A percentile compares a stretch with the other conserved stretches of the same genome.
phyloP scores from a whole-genome alignment of 1,140 invertebrate genomes.

The Lineus longissimus region DNA sequence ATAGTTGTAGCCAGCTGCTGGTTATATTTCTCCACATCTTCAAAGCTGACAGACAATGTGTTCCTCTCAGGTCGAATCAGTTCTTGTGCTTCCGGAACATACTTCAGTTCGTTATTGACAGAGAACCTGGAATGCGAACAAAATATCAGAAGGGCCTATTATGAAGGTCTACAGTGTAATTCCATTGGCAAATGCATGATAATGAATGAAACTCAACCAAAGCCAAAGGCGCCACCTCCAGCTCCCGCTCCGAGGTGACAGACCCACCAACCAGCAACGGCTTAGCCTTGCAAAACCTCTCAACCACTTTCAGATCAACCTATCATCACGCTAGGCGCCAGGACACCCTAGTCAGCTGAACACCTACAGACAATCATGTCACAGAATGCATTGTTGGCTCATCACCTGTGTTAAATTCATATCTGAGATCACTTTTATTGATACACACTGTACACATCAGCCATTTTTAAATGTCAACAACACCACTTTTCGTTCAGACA shows the following conservation, averaged over 20 bases:
- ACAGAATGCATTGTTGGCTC: too few relatives aligned
- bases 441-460: too few relatives aligned
- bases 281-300: too few relatives aligned
- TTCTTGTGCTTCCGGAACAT: conserved; percentile 77
- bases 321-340: too few relatives aligned
- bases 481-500: too few relatives aligned
- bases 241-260: neutral
- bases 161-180: neutral
- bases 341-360: too few relatives aligned
- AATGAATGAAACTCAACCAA: neutral
- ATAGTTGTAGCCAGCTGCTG: conserved; percentile 88
- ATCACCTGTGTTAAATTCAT: too few relatives aligned
- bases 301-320: too few relatives aligned
- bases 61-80: conserved; percentile 83
- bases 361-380: too few relatives aligned
- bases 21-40: conserved; percentile 94
- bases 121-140: conserved; percentile 32
- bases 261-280: too few relatives aligned
- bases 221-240: neutral
- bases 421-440: too few relatives aligned
- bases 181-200: neutral
- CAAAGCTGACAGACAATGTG: conserved; percentile 90
- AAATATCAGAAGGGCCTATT: neutral
- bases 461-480: too few relatives aligned
- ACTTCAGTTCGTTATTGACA: conserved; percentile 77